phyloP scores from a whole-genome alignment of 2,797 vertebrate genomes.

The Mus minutoides region DNA sequence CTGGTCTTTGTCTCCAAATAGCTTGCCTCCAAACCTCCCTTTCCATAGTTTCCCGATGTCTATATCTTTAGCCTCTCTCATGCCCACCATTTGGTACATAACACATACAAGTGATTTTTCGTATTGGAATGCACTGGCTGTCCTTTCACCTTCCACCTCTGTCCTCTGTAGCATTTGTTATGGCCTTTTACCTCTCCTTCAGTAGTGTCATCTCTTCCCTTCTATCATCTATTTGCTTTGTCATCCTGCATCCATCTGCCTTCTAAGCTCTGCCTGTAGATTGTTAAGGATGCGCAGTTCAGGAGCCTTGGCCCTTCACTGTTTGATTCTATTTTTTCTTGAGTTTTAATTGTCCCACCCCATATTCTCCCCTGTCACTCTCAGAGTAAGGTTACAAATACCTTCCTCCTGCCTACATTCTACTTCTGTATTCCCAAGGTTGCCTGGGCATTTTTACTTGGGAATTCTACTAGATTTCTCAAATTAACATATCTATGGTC shows the following conservation, averaged over 20 bases:
- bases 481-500: neutral
- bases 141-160: fast-evolving
- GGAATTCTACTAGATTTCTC: neutral
- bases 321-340: neutral
- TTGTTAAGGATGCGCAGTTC: neutral
- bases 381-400: neutral
- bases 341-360: neutral
- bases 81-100: too few species aligned
- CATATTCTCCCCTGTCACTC: neutral
- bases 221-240: neutral
- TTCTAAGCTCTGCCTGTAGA: neutral
- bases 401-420: neutral
- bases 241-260: neutral
- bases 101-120: neutral
- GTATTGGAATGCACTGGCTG: neutral
- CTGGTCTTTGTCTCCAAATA: neutral
- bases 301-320: neutral
- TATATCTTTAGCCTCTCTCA: neutral
- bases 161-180: neutral
- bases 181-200: neutral
- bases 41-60: neutral
- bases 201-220: fast-evolving
- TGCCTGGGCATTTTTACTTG: neutral
- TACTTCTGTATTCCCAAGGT: neutral
- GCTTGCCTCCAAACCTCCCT: neutral